Evolutionary conservation across 2,888 invertebrate genomes (phyloP), one percentile per base, ranked within the genome.

Genomic region (Pimpla rufipes): DNA sequence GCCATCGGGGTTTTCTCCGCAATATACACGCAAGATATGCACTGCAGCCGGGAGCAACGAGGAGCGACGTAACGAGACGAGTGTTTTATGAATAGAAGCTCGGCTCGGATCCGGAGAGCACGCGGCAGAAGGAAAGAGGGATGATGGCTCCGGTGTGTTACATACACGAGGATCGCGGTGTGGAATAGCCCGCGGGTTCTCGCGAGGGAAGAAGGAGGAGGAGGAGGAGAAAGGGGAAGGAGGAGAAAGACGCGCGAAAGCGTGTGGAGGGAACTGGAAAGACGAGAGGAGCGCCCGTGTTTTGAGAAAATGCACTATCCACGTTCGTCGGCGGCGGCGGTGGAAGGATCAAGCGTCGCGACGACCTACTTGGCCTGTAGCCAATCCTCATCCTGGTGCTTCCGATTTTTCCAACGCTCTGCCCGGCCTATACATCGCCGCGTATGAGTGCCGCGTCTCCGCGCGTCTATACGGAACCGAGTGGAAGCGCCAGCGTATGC

Each of bases 251-350:
- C 1, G 29, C 18, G 55, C 0, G 66, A 37, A 52, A 2, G 29
- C 59, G 23, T 42, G 55, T 42, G 16, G 59, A 35, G 29, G 67
- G 42, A 52, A 68, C 75, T 70, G 50, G 79, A 77, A 71, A 79
- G 70, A 73, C 59, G 73, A 67, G 79, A 68, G 29, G 29, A 29
- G n/a, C n/a, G n/a, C n/a, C 68, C 78, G 68, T 64, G 67, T 74
- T 62, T 79, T 70, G 79, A 70, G 79, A 83, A 83, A 79, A 83
- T 79, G 74, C 79, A 74, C 82, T 73, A 75, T 79, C 75, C 83
- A 59, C 55, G 70, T 79, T 76, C 80, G 59, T 57, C 50, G 59
- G 66, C 71, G 67, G 35, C 45, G 40, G 29, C 45, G 64, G 59
- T 37, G 64, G 80, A 79, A 80, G 80, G 83, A 80, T 83, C 83